Evolutionary conservation across 2,888 invertebrate species (phyloP).

Genomic region (Drosophila flavopinicola): DNA sequence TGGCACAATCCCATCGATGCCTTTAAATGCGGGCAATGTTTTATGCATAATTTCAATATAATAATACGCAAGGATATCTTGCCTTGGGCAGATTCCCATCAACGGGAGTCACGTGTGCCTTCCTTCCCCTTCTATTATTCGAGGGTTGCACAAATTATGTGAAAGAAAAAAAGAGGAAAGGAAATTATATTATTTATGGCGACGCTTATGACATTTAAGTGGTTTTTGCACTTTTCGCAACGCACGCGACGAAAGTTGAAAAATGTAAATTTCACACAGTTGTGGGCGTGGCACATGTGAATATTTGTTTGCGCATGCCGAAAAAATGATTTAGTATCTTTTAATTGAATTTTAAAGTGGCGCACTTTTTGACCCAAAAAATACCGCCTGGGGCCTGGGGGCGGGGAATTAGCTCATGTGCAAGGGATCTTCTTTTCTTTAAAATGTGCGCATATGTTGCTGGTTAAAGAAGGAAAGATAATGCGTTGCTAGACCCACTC

Average conservation of each 20-base stretch:
- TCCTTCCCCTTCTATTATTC: constrained; percentile 10
- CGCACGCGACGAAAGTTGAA: constrained; percentile 53
- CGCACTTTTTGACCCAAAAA: constrained; percentile 43
- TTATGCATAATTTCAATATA: constrained; percentile 40
- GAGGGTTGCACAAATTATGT: constrained; percentile 58
- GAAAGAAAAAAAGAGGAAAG: constrained; percentile 7
- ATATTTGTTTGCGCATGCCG: constrained; percentile 22
- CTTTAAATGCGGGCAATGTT: constrained; percentile 57
- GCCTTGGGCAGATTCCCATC: constrained; percentile 62
- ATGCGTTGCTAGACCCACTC: constrained; percentile 14
- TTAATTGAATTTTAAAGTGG: constrained; percentile 77
- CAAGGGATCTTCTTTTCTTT: constrained; percentile 18
- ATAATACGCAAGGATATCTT: constrained; percentile 7
- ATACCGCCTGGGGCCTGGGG: constrained; percentile 6
- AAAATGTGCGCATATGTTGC: constrained; percentile 73
- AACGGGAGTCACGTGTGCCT: constrained; percentile 49
- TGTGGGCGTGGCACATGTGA: constrained; percentile 59
- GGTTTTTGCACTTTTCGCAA: constrained; percentile 72
- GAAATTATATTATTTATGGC: constrained; percentile 73
- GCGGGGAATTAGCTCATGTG: constrained; percentile 25
- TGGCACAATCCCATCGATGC: not conserved
- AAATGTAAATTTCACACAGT: constrained; percentile 54
- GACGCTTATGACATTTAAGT: constrained; percentile 71
- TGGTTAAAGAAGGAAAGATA: constrained; percentile 52
- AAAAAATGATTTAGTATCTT: constrained; percentile 65